Evolutionary conservation across 2,888 invertebrate species (phyloP).

Genomic region (Cactoblastis cactorum): DNA sequence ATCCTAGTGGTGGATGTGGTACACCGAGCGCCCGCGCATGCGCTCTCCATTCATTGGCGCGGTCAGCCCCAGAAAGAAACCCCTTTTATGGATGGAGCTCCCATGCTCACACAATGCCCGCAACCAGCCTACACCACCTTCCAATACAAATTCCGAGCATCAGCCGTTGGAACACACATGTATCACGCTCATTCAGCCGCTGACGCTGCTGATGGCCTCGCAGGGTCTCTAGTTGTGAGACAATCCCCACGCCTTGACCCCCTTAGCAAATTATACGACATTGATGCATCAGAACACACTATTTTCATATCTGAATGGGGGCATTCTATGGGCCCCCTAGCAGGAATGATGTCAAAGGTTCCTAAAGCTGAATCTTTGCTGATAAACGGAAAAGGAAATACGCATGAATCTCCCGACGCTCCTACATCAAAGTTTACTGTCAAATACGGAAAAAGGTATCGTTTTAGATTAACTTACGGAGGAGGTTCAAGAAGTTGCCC

Average conservation of each 20-base stretch:
- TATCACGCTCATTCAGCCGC: constrained; percentile 87
- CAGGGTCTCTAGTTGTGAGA: constrained; percentile 85
- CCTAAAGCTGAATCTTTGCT: constrained; percentile 76
- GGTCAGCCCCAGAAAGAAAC: constrained; percentile 85
- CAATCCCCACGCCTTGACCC: constrained; percentile 82
- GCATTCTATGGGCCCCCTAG: constrained; percentile 73
- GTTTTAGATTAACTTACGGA: constrained; percentile 83
- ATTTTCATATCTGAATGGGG: constrained; percentile 86
- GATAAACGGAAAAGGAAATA: constrained; percentile 81
- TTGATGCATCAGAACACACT: constrained; percentile 84
- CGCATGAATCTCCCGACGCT: constrained; percentile 56
- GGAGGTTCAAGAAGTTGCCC: constrained; percentile 85
- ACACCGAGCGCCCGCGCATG: constrained; percentile 85
- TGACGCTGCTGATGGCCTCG: constrained; percentile 83
- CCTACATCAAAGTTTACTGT: constrained; percentile 74
- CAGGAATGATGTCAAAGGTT: constrained; percentile 57
- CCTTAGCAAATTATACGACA: constrained; percentile 82
- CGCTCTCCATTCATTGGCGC: constrained; percentile 88
- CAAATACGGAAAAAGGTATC: constrained; percentile 78
- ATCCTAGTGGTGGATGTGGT: constrained; percentile 87
- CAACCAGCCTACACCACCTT: constrained; percentile 86
- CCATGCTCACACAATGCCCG: constrained; percentile 87
- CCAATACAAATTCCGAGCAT: constrained; percentile 87
- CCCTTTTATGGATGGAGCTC: constrained; percentile 89
- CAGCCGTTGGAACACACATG: constrained; percentile 84